Evolutionary conservation across 2,888 invertebrate genomes (phyloP).

Genomic region (Graphium colonna): DNA sequence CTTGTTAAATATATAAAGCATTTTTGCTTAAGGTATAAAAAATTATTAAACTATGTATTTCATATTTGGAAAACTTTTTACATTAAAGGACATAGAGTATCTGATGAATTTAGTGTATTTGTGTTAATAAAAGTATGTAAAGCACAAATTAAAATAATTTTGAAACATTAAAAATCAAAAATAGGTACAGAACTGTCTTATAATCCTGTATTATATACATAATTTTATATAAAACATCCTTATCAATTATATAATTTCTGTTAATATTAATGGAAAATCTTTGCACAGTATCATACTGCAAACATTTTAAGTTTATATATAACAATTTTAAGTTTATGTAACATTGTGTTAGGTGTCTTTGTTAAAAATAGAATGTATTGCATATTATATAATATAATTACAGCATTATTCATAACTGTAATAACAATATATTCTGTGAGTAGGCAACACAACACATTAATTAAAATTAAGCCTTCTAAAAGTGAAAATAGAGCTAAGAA

Average conservation of each 20-base stretch:
- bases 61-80: too few relatives aligned
- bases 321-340: background rate
- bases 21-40: too few relatives aligned
- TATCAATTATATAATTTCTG: background rate
- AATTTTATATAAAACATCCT: background rate
- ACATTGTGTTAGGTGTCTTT: conserved; percentile 5
- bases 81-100: too few relatives aligned
- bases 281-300: background rate
- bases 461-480: too few relatives aligned
- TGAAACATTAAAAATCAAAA: background rate
- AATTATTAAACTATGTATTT: too few relatives aligned
- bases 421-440: background rate
- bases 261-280: background rate
- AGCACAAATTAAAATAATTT: background rate
- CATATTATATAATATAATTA: conserved; percentile 5
- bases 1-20: too few relatives aligned
- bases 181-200: too few relatives aligned
- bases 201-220: too few relatives aligned
- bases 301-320: conserved; percentile 1
- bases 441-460: too few relatives aligned
- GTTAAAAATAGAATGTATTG: background rate
- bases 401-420: conserved; percentile 9
- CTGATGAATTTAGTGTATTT: too few relatives aligned
- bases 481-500: too few relatives aligned
- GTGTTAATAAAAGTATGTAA: background rate